These are phyloP conservation scores for Terebella lapidaria DNA, from an alignment of 2,888 invertebrate genomes.

Conservation along the genomic window DNA sequence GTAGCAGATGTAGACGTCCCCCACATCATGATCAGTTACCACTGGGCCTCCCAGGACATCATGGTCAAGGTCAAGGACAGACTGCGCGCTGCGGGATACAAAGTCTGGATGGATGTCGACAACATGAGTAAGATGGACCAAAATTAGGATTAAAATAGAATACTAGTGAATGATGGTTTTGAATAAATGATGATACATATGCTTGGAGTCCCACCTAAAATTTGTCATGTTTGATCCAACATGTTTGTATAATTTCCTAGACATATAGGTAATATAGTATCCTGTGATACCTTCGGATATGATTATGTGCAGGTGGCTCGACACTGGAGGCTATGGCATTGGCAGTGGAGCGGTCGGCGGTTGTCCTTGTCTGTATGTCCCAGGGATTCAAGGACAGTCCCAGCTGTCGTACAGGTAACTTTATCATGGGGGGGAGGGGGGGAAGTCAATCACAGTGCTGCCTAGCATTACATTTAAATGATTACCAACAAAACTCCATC, in stretches of 20 bases:
- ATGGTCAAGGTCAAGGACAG: conserved; percentile 21
- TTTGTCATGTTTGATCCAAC: too few species aligned
- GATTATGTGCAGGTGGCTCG: conserved; percentile 34
- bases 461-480: too few species aligned
- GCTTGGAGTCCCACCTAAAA: too few species aligned
- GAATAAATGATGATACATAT: too few species aligned
- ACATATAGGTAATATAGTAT: too few species aligned
- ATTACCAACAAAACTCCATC: too few species aligned
- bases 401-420: conserved; percentile 32
- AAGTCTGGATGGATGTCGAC: conserved; percentile 32
- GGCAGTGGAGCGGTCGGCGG: conserved; percentile 29
- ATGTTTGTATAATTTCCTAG: too few species aligned
- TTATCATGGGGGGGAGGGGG: too few species aligned
- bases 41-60: conserved; percentile 23
- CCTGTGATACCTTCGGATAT: too few species aligned
- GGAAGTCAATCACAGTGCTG: too few species aligned
- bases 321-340: conserved; percentile 35
- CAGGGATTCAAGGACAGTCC: conserved; percentile 35
- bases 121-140: conserved; percentile 29
- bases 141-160: neutral
- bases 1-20: conserved; percentile 12
- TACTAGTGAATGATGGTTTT: too few species aligned
- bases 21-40: conserved; percentile 32
- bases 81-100: conserved; percentile 24
- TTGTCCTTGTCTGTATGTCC: conserved; percentile 30